A percentile compares a stretch with the other conserved stretches of the same genome.
These are phyloP conservation scores for Cosmorhoe ocellata DNA, from an alignment of 2,888 invertebrate species.

Conservation along the genomic window DNA sequence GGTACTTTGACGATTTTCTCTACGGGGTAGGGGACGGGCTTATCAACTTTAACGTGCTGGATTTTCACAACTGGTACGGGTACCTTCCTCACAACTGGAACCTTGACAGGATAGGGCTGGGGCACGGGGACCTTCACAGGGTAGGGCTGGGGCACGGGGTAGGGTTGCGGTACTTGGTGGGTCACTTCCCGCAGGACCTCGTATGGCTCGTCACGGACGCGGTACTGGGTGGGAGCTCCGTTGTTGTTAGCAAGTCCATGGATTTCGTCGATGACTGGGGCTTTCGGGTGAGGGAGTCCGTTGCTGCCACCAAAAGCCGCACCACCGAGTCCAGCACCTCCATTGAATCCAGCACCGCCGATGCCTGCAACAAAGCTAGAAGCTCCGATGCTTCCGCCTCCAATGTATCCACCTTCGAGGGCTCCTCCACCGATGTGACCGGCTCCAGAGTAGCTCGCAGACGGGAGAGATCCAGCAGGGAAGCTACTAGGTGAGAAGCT, in stretches of 20 bases:
- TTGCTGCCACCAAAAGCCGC: conserved; percentile 37
- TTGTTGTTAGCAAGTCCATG: conserved; percentile 68
- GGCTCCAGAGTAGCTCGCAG: conserved; percentile 62
- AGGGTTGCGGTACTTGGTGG: conserved; percentile 81
- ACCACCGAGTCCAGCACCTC: conserved; percentile 9
- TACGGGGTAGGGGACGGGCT: conserved; percentile 82
- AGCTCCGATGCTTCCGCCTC: neutral
- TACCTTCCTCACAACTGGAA: conserved; percentile 78
- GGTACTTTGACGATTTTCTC: conserved; percentile 83
- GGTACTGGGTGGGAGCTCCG: conserved; percentile 69
- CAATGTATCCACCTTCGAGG: conserved; percentile 10
- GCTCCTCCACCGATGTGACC: conserved; percentile 20
- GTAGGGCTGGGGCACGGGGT: conserved; percentile 78
- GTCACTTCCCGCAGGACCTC: conserved; percentile 72
- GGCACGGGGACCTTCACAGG: conserved; percentile 80
- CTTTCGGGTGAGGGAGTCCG: conserved; percentile 56
- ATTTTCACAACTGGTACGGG: conserved; percentile 82
- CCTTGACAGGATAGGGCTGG: conserved; percentile 82
- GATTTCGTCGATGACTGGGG: conserved; percentile 70
- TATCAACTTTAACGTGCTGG: conserved; percentile 80
- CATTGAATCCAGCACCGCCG: conserved; percentile 4
- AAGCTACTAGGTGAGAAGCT: conserved; percentile 74
- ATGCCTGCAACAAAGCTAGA: neutral
- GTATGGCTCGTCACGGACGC: conserved; percentile 67
- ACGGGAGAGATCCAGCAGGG: conserved; percentile 69